phyloP scores from a whole-genome alignment of 2,888 invertebrate species.

The Dioctria rufipes region DNA sequence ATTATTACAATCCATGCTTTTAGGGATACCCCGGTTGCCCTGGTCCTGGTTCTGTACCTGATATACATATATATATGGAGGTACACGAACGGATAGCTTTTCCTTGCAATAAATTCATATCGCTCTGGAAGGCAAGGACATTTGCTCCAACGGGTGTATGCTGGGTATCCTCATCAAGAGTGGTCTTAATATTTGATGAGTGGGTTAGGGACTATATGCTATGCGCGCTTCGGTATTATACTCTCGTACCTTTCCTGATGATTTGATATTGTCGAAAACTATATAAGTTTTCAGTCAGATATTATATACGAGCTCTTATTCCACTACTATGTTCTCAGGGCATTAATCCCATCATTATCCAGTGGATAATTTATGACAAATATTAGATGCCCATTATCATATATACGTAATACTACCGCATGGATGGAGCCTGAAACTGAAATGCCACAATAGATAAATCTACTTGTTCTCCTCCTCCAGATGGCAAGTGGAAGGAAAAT shows the following conservation, averaged over 20 bases:
- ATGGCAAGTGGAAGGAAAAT: neutral
- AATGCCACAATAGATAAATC: neutral
- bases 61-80: neutral
- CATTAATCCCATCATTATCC: constrained; percentile 17
- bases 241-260: neutral
- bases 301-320: neutral
- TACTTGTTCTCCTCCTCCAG: neutral
- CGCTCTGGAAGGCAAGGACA: constrained; percentile 17
- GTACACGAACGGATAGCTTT: neutral
- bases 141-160: neutral
- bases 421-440: neutral
- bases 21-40: neutral
- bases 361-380: constrained; percentile 50
- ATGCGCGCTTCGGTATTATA: neutral
- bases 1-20: neutral
- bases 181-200: constrained; percentile 52
- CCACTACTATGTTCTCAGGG: neutral
- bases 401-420: constrained; percentile 13
- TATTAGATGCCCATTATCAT: constrained; percentile 49
- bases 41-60: neutral
- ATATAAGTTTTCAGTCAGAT: neutral
- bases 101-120: constrained; percentile 47
- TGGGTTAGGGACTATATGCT: constrained; percentile 36
- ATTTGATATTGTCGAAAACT: constrained; percentile 1
- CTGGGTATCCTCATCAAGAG: constrained; percentile 45